A percentile compares a stretch with the other conserved stretches of the same genome.
These are phyloP conservation scores for Poecilia velifera DNA, from an alignment of 2,797 vertebrate species.

Conservation along the genomic window DNA sequence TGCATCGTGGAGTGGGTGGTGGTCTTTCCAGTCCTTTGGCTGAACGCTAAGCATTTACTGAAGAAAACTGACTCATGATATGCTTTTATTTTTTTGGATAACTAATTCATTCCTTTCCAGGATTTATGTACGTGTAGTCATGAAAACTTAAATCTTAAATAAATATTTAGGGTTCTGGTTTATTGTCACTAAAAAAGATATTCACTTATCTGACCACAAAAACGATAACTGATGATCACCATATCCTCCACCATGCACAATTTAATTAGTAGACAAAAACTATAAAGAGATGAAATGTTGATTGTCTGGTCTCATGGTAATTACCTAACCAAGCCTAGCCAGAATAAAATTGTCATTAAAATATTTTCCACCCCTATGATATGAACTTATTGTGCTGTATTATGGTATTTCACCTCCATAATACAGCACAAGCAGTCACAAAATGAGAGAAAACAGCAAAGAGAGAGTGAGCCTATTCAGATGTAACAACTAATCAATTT, in stretches of 20 bases:
- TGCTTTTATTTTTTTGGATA: not conserved
- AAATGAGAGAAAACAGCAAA: not conserved
- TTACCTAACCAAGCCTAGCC: not conserved
- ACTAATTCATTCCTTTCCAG: not conserved
- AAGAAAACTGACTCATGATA: not conserved
- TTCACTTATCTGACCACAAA: not conserved
- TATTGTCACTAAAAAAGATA: not conserved
- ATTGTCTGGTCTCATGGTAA: not conserved
- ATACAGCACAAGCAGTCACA: not conserved
- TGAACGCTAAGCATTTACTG: not conserved
- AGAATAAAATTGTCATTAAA: not conserved
- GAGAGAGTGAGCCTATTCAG: not conserved
- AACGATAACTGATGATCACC: not conserved
- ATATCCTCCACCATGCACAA: not conserved
- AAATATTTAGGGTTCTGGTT: not conserved
- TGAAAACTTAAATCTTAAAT: not conserved
- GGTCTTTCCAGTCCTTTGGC: conserved; percentile 3
- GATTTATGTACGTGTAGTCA: not conserved
- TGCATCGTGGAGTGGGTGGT: conserved; percentile 6
- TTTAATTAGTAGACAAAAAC: not conserved
- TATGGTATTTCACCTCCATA: not conserved
- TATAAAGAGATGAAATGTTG: not conserved
- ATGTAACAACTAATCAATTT: not conserved
- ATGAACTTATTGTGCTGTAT: not conserved
- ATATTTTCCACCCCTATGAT: not conserved